These are phyloP conservation scores for Scytalopus superciliaris DNA, from an alignment of 2,113 vertebrate species.

Conservation along the genomic window DNA sequence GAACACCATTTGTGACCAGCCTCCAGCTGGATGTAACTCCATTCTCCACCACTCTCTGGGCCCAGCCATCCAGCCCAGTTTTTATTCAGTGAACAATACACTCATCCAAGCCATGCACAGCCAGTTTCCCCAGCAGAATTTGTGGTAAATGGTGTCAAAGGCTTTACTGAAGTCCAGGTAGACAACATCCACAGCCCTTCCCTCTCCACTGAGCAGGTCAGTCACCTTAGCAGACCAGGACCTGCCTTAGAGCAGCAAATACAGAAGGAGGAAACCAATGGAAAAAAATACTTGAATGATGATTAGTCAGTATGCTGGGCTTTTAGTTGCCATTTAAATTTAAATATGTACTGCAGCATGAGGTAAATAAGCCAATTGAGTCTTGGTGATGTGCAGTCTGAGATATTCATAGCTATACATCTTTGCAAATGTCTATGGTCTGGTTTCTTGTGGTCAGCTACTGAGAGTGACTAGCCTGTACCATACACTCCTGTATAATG, in stretches of 20 bases:
- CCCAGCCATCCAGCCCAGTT: background rate
- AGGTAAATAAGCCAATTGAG: background rate
- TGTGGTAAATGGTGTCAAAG: background rate
- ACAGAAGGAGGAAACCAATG: background rate
- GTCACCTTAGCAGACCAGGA: background rate
- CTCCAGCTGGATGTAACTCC: background rate
- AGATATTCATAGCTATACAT: background rate
- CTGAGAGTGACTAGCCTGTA: background rate
- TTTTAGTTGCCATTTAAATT: conserved; percentile 28
- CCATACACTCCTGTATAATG: background rate
- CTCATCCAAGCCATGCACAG: background rate
- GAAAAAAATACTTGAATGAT: background rate
- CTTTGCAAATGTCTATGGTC: background rate
- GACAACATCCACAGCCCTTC: background rate
- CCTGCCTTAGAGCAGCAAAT: background rate
- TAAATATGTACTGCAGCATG: background rate
- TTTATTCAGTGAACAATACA: background rate
- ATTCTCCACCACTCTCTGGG: background rate
- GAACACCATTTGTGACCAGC: background rate
- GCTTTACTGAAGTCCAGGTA: background rate
- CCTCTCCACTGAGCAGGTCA: background rate
- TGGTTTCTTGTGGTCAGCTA: background rate
- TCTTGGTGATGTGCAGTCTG: background rate
- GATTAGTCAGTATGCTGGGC: background rate
- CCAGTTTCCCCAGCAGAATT: background rate